Evolutionary conservation across 2,888 invertebrate genomes (phyloP), one percentile per base, ranked within the genome.

Genomic region (Hydropsyche betteni): DNA sequence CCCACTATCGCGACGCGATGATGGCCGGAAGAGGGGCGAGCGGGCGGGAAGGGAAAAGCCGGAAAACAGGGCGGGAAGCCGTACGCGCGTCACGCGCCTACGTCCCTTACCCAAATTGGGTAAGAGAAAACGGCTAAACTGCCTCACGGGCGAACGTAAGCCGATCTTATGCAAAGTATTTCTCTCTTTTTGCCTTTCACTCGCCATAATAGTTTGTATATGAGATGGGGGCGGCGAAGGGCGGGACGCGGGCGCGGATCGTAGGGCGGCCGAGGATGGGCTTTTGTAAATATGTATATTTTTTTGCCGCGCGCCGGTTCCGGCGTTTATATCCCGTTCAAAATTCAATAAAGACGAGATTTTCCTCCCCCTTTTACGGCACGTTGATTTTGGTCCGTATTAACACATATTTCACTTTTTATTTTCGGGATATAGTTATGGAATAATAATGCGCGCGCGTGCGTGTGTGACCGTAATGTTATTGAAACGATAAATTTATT

Each of bases 31-130:
- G 44, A 8, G 44, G 44, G 44, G 10, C 44, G 44, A 44, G 44
- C 10, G 44, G 44, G 44, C 44, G 44, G 44, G 44, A 44, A 8
- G 6, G 44, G 44, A 24, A 24, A 24, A 2, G 44, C 44, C 24
- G 24, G 24, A 24, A 24, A 24, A 24, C 24, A 24, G 44, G 44
- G 44, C 10, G 6, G 44, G 3, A 44, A 44, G 44, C 44, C 16
- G 55, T 64, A 36, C 36, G 34, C 36, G 64, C 64, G 64, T 64
- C 64, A 64, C 64, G 34, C 64, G 64, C 64, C 44, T 44, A 64
- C 64, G 34, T 64, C 64, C 64, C 64, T 64, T 64, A 64, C n/a
- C 64, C 64, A 64, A 64, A 64, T 64, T 64, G 64, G 64, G 64
- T 24, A 33, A 34, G 64, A 34, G 64, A 64, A 36, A 64, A 64